These are phyloP conservation scores for Nasonia vitripennis DNA, from an alignment of 1,140 invertebrate genomes.

Conservation along the genomic window DNA sequence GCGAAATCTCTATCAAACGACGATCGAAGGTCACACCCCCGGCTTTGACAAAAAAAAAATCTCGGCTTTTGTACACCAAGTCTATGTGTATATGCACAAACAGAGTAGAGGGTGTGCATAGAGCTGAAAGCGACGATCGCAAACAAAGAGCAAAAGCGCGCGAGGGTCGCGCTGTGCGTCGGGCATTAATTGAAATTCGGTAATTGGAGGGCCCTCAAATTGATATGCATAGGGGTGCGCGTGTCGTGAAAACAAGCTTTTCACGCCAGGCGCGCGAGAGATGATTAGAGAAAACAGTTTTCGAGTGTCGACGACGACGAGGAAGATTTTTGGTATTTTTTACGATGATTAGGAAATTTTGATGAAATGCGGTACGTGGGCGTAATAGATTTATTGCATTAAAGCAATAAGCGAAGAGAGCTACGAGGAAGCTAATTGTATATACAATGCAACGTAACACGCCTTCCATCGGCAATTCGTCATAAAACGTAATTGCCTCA, in stretches of 20 bases:
- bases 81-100: background rate
- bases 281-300: background rate
- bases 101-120: background rate
- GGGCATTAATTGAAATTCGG: conserved; percentile 58
- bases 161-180: background rate
- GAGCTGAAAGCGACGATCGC: background rate
- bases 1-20: too few species aligned
- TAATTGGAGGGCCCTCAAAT: conserved; percentile 51
- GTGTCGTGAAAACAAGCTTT: conserved; percentile 8
- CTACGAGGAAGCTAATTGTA: background rate
- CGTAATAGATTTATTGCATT: too few species aligned
- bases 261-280: background rate
- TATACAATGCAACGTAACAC: background rate
- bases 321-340: too few species aligned
- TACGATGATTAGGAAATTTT: too few species aligned
- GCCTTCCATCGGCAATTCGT: background rate
- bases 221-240: conserved; percentile 41
- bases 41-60: background rate
- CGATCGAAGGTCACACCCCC: too few species aligned
- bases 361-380: too few species aligned
- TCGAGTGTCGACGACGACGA: background rate
- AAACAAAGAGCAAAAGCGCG: background rate
- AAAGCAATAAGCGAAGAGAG: too few species aligned
- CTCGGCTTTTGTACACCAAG: background rate
- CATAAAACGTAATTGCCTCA: too few species aligned